These are phyloP conservation scores for Ataeniobius toweri DNA, from an alignment of 2,797 vertebrate species.

Conservation along the genomic window DNA sequence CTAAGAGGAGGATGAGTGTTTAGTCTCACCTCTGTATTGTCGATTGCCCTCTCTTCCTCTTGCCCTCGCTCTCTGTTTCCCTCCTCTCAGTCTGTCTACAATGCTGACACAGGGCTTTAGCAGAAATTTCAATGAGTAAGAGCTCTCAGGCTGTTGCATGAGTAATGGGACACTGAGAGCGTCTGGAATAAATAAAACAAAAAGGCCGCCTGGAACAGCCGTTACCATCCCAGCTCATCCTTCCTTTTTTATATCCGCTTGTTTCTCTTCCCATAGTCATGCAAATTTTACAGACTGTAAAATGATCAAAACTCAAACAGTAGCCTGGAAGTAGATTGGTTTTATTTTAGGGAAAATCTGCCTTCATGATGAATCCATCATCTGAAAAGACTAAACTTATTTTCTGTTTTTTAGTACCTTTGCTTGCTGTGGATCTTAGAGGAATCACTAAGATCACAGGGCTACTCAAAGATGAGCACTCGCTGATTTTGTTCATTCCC, in stretches of 20 bases:
- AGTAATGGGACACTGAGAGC: constrained; percentile 69
- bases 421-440: constrained; percentile 29
- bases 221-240: constrained; percentile 26
- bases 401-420: constrained; percentile 31
- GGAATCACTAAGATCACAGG: constrained; percentile 19
- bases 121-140: constrained; percentile 67
- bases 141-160: constrained; percentile 61
- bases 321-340: constrained; percentile 18
- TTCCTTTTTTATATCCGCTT: constrained; percentile 19
- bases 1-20: constrained; percentile 54
- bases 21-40: constrained; percentile 64
- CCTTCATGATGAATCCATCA: constrained; percentile 37
- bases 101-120: constrained; percentile 69
- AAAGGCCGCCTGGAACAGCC: constrained; percentile 42
- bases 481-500: constrained; percentile 46
- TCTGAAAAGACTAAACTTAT: constrained; percentile 49
- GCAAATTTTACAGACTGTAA: constrained; percentile 44
- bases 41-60: constrained; percentile 29
- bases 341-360: constrained; percentile 15
- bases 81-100: constrained; percentile 32
- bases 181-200: constrained; percentile 64
- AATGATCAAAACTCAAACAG: constrained; percentile 41
- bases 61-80: constrained; percentile 23
- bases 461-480: constrained; percentile 24
- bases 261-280: constrained; percentile 43